These are phyloP conservation scores for Limnephilus marmoratus DNA, from an alignment of 2,888 invertebrate genomes.

Conservation along the genomic window DNA sequence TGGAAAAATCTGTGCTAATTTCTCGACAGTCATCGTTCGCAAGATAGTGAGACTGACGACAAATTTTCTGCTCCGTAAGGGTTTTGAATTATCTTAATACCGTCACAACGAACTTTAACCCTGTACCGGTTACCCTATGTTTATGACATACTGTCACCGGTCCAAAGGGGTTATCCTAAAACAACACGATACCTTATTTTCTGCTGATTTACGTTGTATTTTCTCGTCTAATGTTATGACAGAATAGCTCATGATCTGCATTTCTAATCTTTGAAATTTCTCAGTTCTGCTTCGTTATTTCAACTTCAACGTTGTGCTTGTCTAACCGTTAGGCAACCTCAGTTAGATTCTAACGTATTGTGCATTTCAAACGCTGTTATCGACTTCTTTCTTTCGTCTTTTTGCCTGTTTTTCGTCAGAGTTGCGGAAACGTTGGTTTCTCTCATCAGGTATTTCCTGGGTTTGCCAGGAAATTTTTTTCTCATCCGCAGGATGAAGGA, in stretches of 20 bases:
- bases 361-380: slow-evolving; percentile 62
- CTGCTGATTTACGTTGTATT: background rate
- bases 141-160: background rate
- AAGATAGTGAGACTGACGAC: too few relatives aligned
- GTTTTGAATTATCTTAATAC: background rate
- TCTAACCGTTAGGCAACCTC: background rate
- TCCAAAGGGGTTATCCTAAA: background rate
- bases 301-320: slow-evolving; percentile 43
- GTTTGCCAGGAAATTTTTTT: slow-evolving; percentile 77
- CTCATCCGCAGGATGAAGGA: slow-evolving; percentile 80
- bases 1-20: too few relatives aligned
- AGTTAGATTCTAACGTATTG: background rate
- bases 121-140: too few relatives aligned
- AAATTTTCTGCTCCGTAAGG: background rate
- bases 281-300: slow-evolving; percentile 2
- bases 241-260: background rate
- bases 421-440: slow-evolving; percentile 23
- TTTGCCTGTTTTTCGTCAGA: background rate
- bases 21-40: too few relatives aligned
- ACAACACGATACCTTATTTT: background rate
- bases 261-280: background rate
- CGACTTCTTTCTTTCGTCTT: slow-evolving; percentile 56
- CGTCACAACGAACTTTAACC: too few relatives aligned
- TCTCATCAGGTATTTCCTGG: slow-evolving; percentile 74
- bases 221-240: background rate